These are phyloP conservation scores for Saimiri boliviensis DNA, from an alignment of 2,113 vertebrate genomes.

Conservation along the genomic window DNA sequence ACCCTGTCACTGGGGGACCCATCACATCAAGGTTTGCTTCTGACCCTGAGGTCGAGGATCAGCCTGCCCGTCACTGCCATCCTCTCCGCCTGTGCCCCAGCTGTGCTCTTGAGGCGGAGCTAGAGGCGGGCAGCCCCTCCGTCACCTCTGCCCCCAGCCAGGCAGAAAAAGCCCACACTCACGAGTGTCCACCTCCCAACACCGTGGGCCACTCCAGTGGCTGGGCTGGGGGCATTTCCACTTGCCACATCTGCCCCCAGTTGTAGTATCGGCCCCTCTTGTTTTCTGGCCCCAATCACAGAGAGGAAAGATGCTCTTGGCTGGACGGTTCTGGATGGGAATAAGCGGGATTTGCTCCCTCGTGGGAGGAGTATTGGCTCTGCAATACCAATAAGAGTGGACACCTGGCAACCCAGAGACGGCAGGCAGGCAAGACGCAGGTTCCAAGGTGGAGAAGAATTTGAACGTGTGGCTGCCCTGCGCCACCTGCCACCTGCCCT, in stretches of 20 bases:
- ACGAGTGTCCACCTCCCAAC: neutral
- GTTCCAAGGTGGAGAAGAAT: neutral
- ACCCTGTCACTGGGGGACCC: neutral
- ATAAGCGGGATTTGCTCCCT: rapidly evolving
- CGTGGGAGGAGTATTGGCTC: neutral
- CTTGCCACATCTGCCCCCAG: neutral
- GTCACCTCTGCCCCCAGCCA: neutral
- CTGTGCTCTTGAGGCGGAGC: neutral
- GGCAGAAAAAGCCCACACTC: rapidly evolving
- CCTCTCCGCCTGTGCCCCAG: rapidly evolving
- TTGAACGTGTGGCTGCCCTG: neutral
- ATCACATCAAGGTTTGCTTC: neutral
- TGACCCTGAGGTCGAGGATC: neutral
- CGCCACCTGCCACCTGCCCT: neutral
- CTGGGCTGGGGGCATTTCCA: neutral
- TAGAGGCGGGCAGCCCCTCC: neutral
- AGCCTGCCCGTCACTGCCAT: rapidly evolving
- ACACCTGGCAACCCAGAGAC: neutral
- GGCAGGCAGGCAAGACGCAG: neutral
- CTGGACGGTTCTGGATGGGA: neutral
- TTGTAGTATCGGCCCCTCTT: neutral
- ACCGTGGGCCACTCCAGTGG: too few relatives aligned
- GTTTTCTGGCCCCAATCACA: neutral
- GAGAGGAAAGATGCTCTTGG: neutral
- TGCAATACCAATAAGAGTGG: neutral